Percentiles rank a stretch among this genome's conserved stretches.
These are phyloP conservation scores for Megathymus violae DNA, from an alignment of 1,140 invertebrate genomes.

Conservation along the genomic window DNA sequence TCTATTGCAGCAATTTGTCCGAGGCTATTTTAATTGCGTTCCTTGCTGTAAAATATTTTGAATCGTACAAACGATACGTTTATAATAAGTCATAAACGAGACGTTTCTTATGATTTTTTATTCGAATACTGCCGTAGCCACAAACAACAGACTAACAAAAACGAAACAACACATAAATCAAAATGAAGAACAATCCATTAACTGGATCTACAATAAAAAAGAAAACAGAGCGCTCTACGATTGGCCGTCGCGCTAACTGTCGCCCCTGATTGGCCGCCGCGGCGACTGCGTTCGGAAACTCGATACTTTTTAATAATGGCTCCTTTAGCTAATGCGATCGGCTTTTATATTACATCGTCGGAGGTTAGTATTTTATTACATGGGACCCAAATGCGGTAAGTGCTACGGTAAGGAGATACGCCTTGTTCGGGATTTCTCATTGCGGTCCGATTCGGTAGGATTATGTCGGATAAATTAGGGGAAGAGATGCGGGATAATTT, in stretches of 20 bases:
- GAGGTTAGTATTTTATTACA: conserved; percentile 81
- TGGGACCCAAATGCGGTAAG: conserved; percentile 68
- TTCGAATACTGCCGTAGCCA: conserved; percentile 34
- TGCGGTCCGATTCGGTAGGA: conserved; percentile 55
- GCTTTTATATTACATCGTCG: conserved; percentile 71
- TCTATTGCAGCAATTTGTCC: neutral
- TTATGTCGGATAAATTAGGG: conserved; percentile 42
- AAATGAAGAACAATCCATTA: conserved; percentile 82
- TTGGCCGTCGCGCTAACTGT: conserved; percentile 57
- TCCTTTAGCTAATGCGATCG: conserved; percentile 80
- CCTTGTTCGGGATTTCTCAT: conserved; percentile 55
- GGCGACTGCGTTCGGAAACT: conserved; percentile 70
- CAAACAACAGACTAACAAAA: conserved; percentile 58
- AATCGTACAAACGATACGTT: neutral
- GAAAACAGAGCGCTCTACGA: conserved; percentile 52
- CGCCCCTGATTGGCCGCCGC: conserved; percentile 62
- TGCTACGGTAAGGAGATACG: conserved; percentile 59
- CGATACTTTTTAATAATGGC: conserved; percentile 84
- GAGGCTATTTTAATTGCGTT: neutral
- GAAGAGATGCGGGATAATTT: conserved; percentile 12
- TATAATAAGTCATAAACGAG: too few species aligned
- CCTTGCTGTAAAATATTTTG: neutral
- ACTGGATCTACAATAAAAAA: conserved; percentile 75
- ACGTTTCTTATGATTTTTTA: conserved; percentile 30
- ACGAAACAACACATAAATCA: conserved; percentile 73